Percentiles rank a stretch among this genome's conserved stretches.
Evolutionary conservation across 2,888 invertebrate species (phyloP).

Genomic region (Ceramica pisi): DNA sequence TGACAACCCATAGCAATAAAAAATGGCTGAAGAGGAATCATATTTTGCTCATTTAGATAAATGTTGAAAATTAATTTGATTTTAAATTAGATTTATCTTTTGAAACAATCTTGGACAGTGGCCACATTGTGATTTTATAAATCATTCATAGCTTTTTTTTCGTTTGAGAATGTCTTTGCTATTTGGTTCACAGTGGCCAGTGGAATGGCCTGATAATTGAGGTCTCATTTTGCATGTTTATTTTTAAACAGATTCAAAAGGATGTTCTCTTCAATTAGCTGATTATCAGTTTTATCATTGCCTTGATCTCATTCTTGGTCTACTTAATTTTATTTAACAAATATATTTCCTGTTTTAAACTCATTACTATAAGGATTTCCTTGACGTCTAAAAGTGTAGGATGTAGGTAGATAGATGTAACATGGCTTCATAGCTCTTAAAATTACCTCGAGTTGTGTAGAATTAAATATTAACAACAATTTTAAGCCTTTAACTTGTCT

Average conservation of each 20-base stretch:
- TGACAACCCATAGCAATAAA: too few species aligned
- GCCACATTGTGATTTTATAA: constrained; percentile 23
- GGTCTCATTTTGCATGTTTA: constrained; percentile 11
- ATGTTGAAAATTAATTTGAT: neutral
- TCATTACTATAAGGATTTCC: constrained; percentile 38
- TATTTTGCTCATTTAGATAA: neutral
- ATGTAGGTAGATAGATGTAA: neutral
- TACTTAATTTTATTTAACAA: constrained; percentile 16
- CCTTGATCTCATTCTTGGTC: constrained; percentile 35
- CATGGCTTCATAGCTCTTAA: neutral
- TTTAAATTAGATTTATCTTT: constrained; percentile 1
- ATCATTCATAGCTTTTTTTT: neutral
- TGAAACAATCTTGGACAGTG: constrained; percentile 38
- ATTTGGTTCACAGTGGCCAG: constrained; percentile 7
- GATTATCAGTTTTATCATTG: constrained; percentile 19
- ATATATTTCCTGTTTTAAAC: constrained; percentile 34
- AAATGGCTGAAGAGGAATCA: too few species aligned
- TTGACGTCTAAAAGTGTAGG: constrained; percentile 10
- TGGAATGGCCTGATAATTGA: constrained; percentile 9
- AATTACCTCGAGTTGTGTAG: neutral
- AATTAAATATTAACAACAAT: constrained; percentile 5
- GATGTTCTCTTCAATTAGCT: constrained; percentile 26
- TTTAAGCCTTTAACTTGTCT: neutral
- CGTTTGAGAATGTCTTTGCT: neutral
- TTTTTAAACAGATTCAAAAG: constrained; percentile 22